Conservation (phyloP, 2,113 vertebrate species). For the Pachypanchax playfairii region DNA sequence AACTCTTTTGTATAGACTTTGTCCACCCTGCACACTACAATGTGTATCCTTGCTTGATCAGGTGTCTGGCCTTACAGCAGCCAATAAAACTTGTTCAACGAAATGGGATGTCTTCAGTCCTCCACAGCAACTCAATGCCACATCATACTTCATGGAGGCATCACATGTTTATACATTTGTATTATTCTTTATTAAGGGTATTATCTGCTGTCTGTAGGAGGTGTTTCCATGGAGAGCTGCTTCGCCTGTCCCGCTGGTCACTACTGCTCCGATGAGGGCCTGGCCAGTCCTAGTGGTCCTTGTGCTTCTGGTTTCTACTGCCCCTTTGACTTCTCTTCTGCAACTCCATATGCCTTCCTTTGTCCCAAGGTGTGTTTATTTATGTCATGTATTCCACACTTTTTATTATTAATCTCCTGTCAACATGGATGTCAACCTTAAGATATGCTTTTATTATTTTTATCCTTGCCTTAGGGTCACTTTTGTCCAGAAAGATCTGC, state of each 20-base stretch:
- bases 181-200: neutral
- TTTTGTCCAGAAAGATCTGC: slow-evolving; percentile 83
- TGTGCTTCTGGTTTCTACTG: slow-evolving; percentile 85
- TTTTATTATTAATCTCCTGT: slow-evolving; percentile 9
- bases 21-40: no score
- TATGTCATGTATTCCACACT: neutral
- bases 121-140: no score
- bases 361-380: slow-evolving; percentile 85
- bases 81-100: no score
- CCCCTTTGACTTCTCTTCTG: slow-evolving; percentile 80
- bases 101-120: no score
- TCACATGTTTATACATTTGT: slow-evolving; percentile 1
- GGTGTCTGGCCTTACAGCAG: no score
- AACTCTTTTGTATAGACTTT: no score
- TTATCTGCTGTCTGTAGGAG: slow-evolving; percentile 75
- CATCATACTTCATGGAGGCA: no score
- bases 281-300: slow-evolving; percentile 78
- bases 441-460: neutral
- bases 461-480: slow-evolving; percentile 82
- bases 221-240: slow-evolving; percentile 82
- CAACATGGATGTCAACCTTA: slow-evolving; percentile 8
- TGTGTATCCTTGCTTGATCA: no score
- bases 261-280: slow-evolving; percentile 82
- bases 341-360: slow-evolving; percentile 78
- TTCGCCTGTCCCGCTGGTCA: slow-evolving; percentile 82